phyloP scores from a whole-genome alignment of 2,797 vertebrate genomes.

The Hyperoplus immaculatus region DNA sequence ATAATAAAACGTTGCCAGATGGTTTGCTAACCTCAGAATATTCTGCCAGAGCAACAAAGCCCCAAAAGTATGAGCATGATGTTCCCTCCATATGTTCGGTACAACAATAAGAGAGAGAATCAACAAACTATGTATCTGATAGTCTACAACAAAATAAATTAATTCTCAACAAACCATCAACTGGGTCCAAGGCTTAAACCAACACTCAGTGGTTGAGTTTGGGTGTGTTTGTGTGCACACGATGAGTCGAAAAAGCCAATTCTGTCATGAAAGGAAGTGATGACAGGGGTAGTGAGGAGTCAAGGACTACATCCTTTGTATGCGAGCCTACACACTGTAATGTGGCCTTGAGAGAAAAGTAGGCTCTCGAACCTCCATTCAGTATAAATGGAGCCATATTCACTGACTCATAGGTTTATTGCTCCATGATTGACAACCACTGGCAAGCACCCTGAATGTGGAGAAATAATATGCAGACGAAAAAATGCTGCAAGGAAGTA shows the following conservation, averaged over 20 bases:
- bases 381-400: slow-evolving; percentile 15
- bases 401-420: background rate
- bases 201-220: slow-evolving; percentile 24
- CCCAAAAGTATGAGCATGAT: slow-evolving; percentile 8
- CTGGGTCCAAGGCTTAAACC: slow-evolving; percentile 3
- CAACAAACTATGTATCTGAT: background rate
- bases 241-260: slow-evolving; percentile 23
- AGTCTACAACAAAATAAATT: slow-evolving; percentile 8
- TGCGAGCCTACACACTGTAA: slow-evolving; percentile 3
- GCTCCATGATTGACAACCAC: background rate
- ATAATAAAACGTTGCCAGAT: slow-evolving; percentile 29
- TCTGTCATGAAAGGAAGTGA: slow-evolving; percentile 44
- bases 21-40: slow-evolving; percentile 22
- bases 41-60: background rate
- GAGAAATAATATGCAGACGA: background rate
- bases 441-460: background rate
- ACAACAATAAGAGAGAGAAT: background rate
- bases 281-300: slow-evolving; percentile 26
- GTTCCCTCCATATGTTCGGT: background rate
- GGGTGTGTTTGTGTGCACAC: slow-evolving; percentile 18
- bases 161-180: slow-evolving; percentile 3
- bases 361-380: background rate
- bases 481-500: slow-evolving; percentile 3
- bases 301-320: slow-evolving; percentile 33
- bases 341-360: slow-evolving; percentile 25